A percentile compares a stretch with the other conserved stretches of the same genome.
phyloP scores from a whole-genome alignment of 2,888 invertebrate genomes.

The Halocaridina rubra region DNA sequence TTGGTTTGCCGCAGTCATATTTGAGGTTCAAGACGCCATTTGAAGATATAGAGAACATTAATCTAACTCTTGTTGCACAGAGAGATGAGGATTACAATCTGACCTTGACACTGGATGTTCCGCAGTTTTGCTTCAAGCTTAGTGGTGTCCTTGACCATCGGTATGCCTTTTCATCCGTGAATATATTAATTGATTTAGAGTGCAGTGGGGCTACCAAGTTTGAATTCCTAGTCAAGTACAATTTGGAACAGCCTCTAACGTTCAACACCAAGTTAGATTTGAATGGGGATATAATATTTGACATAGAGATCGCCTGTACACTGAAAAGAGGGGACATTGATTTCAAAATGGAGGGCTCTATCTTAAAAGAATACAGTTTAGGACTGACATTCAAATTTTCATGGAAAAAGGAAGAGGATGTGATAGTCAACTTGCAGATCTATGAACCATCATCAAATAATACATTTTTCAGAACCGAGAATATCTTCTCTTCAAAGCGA shows the following conservation, averaged over 20 bases:
- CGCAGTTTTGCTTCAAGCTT: constrained; percentile 36
- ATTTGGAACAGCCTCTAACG: not conserved
- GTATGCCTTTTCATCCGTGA: not conserved
- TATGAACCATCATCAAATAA: constrained; percentile 25
- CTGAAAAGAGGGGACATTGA: not conserved
- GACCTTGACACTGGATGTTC: constrained; percentile 4
- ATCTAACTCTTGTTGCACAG: constrained; percentile 5
- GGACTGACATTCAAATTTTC: not conserved
- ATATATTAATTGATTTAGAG: not conserved
- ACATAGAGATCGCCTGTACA: not conserved
- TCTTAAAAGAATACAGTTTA: not conserved
- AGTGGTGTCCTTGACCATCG: not conserved
- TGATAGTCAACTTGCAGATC: not conserved
- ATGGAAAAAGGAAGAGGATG: not conserved
- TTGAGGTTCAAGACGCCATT: constrained; percentile 25
- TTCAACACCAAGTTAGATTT: not conserved
- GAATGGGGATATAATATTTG: not conserved
- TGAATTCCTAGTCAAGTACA: constrained; percentile 18
- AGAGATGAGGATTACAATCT: not conserved
- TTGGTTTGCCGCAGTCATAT: constrained; percentile 18
- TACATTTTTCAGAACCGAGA: not conserved
- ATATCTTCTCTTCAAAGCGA: not conserved
- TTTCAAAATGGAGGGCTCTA: not conserved
- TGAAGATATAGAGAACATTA: not conserved
- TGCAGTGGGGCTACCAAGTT: constrained; percentile 1